Percentiles rank a stretch among this genome's conserved stretches.
Conservation (phyloP, 2,113 vertebrate genomes). For the Myxocyprinus asiaticus region DNA sequence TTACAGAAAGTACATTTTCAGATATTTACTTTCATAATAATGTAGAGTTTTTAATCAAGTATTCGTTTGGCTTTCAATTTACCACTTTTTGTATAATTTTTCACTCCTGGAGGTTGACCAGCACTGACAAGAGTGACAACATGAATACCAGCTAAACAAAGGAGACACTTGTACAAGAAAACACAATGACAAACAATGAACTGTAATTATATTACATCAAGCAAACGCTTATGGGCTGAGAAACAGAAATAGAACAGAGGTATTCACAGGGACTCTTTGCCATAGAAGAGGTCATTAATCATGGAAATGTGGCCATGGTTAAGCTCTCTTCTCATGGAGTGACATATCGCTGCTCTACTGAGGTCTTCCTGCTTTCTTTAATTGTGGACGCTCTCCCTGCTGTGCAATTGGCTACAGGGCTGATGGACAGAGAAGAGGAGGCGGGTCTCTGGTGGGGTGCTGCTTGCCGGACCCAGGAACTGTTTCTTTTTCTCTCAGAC, state of each 20-base stretch:
- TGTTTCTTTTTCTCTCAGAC: slow-evolving; percentile 57
- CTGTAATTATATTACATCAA: slow-evolving; percentile 57
- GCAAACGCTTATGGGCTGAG: slow-evolving; percentile 47
- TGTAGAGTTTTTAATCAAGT: background rate
- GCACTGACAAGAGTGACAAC: slow-evolving; percentile 36
- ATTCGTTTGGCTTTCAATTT: slow-evolving; percentile 16
- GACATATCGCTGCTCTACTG: slow-evolving; percentile 51
- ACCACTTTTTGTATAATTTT: slow-evolving; percentile 9
- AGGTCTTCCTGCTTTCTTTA: slow-evolving; percentile 51
- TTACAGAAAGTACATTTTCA: background rate
- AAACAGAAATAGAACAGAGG: slow-evolving; percentile 54
- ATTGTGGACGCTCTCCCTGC: slow-evolving; percentile 38
- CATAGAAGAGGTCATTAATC: slow-evolving; percentile 59
- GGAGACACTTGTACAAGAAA: slow-evolving; percentile 42
- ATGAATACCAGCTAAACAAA: slow-evolving; percentile 56
- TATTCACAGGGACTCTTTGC: slow-evolving; percentile 46
- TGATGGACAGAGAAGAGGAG: slow-evolving; percentile 53
- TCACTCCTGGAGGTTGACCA: slow-evolving; percentile 20
- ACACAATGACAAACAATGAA: slow-evolving; percentile 52
- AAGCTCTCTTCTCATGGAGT: slow-evolving; percentile 48
- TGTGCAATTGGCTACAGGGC: slow-evolving; percentile 66
- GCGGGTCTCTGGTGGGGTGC: slow-evolving; percentile 60
- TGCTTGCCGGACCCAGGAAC: slow-evolving; percentile 56
- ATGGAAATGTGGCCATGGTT: slow-evolving; percentile 55
- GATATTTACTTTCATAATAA: background rate